Conservation (phyloP, 1,140 invertebrate species). For the Venustaconcha ellipsiformis region DNA sequence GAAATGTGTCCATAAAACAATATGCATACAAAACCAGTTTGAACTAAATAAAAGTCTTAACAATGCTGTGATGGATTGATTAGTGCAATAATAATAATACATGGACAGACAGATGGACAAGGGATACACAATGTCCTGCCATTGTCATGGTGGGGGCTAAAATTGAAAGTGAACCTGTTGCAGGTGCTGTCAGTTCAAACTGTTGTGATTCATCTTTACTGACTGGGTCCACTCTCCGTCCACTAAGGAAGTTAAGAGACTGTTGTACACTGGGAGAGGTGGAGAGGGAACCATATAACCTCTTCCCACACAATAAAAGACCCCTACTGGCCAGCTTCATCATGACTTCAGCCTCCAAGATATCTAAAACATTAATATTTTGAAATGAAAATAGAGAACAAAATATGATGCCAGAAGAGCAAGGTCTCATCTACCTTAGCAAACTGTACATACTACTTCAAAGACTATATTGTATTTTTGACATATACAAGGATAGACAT, state of each 20-base stretch:
- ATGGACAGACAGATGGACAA: not conserved
- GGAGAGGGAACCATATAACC: not conserved
- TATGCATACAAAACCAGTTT: not conserved
- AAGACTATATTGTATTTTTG: too few relatives aligned
- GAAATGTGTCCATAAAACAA: not conserved
- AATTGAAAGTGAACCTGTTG: constrained; percentile 40
- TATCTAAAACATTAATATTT: too few relatives aligned
- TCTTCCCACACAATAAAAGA: not conserved
- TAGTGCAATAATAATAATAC: not conserved
- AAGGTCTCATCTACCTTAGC: too few relatives aligned
- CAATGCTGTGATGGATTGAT: not conserved
- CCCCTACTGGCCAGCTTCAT: too few relatives aligned
- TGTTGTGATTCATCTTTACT: constrained; percentile 30
- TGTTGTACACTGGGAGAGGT: constrained; percentile 35
- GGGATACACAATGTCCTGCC: not conserved
- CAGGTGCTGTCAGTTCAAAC: constrained; percentile 61
- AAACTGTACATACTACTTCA: too few relatives aligned
- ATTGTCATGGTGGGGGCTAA: not conserved
- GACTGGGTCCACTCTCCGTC: constrained; percentile 43
- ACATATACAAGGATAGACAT: too few relatives aligned
- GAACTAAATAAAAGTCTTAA: not conserved
- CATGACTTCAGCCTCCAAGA: too few relatives aligned
- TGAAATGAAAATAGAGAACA: too few relatives aligned
- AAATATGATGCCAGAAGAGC: too few relatives aligned
- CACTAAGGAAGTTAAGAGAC: constrained; percentile 63